A percentile compares a stretch with the other conserved stretches of the same genome.
Evolutionary conservation across 1,140 invertebrate genomes (phyloP).

Genomic region (Pinna nobilis): DNA sequence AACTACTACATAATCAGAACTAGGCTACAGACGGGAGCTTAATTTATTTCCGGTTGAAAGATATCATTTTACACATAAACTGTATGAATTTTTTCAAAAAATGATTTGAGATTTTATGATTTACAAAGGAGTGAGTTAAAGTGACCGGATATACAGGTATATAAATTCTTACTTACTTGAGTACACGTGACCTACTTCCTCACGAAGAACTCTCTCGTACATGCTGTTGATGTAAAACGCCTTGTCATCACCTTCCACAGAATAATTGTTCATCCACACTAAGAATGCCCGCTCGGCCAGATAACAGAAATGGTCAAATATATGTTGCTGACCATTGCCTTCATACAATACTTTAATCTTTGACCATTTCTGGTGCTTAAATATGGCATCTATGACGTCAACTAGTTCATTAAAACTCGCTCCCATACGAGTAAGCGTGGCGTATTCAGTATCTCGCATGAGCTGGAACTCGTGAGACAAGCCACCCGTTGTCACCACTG

Average conservation of each 20-base stretch:
- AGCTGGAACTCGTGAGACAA: conserved; percentile 84
- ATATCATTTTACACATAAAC: too few relatives aligned
- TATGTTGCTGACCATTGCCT: conserved; percentile 21
- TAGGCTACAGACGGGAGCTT: too few relatives aligned
- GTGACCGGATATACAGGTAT: too few relatives aligned
- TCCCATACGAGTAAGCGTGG: conserved; percentile 58
- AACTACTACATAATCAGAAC: too few relatives aligned
- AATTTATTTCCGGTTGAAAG: too few relatives aligned
- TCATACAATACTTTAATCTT: conserved; percentile 46
- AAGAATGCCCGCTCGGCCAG: conserved; percentile 35
- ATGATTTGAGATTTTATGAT: too few relatives aligned
- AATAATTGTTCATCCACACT: not conserved
- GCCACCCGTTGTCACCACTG: conserved; percentile 89
- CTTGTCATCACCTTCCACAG: not conserved
- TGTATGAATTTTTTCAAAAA: too few relatives aligned
- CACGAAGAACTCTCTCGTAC: not conserved
- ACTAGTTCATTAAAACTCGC: conserved; percentile 46
- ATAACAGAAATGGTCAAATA: conserved; percentile 76
- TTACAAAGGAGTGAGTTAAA: too few relatives aligned
- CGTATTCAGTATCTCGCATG: conserved; percentile 51
- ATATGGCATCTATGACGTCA: conserved; percentile 37
- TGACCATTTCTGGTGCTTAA: conserved; percentile 46
- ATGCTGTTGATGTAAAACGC: not conserved
- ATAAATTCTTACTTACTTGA: conserved; percentile 29
- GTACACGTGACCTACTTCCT: not conserved